Conservation (phyloP, 2,113 vertebrate species). For the Meriones unguiculatus region DNA sequence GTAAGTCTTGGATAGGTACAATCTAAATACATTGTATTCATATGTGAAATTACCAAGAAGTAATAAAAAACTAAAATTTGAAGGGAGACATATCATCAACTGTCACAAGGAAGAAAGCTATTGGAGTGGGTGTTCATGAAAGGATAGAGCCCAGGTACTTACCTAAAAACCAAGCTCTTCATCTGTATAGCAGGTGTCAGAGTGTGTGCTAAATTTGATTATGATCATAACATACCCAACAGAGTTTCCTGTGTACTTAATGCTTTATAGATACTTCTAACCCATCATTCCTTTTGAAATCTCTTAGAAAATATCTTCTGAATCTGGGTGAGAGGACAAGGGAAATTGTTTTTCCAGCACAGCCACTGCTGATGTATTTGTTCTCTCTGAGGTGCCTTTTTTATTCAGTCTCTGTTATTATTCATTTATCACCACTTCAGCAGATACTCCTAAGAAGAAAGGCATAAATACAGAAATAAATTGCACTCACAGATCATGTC, state of each 20-base stretch:
- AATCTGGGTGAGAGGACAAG: constrained; percentile 48
- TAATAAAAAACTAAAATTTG: neutral
- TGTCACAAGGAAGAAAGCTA: neutral
- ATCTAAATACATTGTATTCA: too few species aligned
- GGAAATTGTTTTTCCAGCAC: constrained; percentile 48
- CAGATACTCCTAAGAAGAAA: constrained; percentile 70
- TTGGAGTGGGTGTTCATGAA: neutral
- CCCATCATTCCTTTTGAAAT: neutral
- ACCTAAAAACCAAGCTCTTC: neutral
- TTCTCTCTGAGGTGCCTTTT: constrained; percentile 59
- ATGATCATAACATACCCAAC: too few species aligned
- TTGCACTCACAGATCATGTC: constrained; percentile 56
- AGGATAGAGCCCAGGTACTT: neutral
- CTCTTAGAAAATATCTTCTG: constrained; percentile 8
- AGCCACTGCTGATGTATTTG: neutral
- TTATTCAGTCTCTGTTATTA: constrained; percentile 64
- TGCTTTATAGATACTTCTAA: neutral
- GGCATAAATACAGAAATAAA: constrained; percentile 72
- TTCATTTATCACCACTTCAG: constrained; percentile 57
- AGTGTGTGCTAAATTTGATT: neutral
- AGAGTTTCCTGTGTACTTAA: too few species aligned
- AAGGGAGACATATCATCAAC: neutral
- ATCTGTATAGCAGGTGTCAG: neutral
- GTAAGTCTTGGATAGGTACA: neutral
- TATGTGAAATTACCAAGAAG: neutral